Evolutionary conservation across 2,113 vertebrate genomes (phyloP).

Genomic region (Pelusios castaneus): DNA sequence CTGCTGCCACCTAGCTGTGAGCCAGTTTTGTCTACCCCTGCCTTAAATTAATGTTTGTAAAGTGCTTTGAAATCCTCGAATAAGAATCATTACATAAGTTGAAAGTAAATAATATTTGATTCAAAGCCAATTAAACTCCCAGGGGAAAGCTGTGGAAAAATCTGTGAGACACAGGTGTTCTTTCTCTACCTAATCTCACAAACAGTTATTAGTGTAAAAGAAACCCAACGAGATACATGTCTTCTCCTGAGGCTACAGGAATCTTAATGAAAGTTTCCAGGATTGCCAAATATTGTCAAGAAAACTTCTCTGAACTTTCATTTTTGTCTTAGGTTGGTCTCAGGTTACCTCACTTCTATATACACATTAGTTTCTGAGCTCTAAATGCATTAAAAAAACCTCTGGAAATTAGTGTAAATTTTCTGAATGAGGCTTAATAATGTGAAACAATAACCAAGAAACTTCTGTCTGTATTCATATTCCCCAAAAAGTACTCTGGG

Average conservation of each 20-base stretch:
- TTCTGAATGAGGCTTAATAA: conserved; percentile 21
- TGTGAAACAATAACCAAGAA: neutral
- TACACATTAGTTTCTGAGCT: neutral
- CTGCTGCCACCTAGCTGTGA: too few species aligned
- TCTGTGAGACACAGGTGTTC: neutral
- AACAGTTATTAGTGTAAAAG: neutral
- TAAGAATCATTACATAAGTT: neutral
- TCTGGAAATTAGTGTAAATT: neutral
- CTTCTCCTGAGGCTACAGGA: neutral
- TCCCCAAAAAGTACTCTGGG: neutral
- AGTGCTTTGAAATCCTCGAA: neutral
- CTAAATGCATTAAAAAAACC: neutral
- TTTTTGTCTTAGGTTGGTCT: neutral
- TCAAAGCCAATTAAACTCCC: neutral
- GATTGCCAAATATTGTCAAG: neutral
- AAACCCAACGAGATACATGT: neutral
- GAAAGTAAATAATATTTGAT: neutral
- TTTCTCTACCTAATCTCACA: neutral
- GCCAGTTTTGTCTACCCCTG: too few species aligned
- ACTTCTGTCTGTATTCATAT: conserved; percentile 8
- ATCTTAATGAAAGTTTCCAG: neutral
- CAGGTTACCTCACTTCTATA: neutral
- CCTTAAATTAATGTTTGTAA: conserved; percentile 8
- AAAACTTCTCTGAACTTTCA: neutral
- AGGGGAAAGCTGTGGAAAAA: neutral